These are phyloP conservation scores for Dreissena polymorpha DNA, from an alignment of 1,140 invertebrate genomes.

Conservation along the genomic window DNA sequence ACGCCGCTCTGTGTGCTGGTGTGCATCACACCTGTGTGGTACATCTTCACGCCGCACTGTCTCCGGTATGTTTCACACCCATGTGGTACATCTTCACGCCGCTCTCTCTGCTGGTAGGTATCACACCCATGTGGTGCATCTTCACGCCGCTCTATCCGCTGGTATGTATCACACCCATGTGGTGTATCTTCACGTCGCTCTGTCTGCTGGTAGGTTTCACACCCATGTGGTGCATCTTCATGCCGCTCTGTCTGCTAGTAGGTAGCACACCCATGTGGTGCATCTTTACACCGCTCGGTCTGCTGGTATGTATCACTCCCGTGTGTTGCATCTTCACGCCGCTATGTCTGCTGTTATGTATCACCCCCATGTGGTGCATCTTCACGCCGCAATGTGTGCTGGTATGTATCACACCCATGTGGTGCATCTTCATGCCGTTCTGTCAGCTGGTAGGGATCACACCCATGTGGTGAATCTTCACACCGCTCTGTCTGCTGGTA, in stretches of 20 bases:
- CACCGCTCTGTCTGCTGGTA: conserved; percentile 30
- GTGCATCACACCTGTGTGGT: conserved; percentile 32
- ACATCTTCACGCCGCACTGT: conserved; percentile 20
- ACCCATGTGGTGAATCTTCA: conserved; percentile 32
- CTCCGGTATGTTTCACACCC: conserved; percentile 27
- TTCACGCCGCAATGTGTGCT: conserved; percentile 25
- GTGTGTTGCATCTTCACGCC: conserved; percentile 37
- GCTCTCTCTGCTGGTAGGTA: conserved; percentile 23
- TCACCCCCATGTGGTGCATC: conserved; percentile 33
- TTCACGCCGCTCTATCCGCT: conserved; percentile 22
- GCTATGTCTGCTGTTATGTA: conserved; percentile 21
- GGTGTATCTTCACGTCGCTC: too few relatives aligned
- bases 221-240: conserved; percentile 33
- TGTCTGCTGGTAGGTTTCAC: conserved; percentile 29
- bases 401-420: conserved; percentile 28
- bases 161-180: conserved; percentile 22
- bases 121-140: conserved; percentile 33
- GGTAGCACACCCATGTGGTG: conserved; percentile 29
- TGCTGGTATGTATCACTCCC: conserved; percentile 25
- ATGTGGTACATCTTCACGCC: conserved; percentile 38
- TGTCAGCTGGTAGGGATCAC: conserved; percentile 24
- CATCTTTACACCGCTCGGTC: conserved; percentile 20
- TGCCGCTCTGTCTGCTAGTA: conserved; percentile 24
- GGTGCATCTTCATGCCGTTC: conserved; percentile 29
- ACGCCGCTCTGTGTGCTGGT: conserved; percentile 35